phyloP scores from a whole-genome alignment of 2,888 invertebrate genomes.

The Harpalus rufipes region DNA sequence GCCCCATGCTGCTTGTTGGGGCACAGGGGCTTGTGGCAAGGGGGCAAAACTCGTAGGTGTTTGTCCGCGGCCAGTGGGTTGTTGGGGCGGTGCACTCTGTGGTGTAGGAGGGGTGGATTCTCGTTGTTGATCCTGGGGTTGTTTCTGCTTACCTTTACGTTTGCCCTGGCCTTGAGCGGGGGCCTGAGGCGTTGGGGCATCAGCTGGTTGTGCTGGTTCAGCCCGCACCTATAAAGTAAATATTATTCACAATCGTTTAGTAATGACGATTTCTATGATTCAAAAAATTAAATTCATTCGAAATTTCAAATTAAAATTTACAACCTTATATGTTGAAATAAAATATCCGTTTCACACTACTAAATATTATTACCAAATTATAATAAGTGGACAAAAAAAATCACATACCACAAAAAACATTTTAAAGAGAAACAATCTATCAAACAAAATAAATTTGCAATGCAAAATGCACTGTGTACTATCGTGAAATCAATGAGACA shows the following conservation, averaged over 20 bases:
- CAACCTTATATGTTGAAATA: background rate
- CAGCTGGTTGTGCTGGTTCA: conserved; percentile 38
- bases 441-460: too few species aligned
- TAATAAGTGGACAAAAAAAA: too few species aligned
- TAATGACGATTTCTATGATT: too few species aligned
- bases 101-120: background rate
- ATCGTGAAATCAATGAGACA: too few species aligned
- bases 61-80: too few species aligned
- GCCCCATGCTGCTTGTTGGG: background rate
- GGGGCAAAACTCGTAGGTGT: background rate
- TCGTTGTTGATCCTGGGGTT: conserved; percentile 17
- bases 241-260: background rate
- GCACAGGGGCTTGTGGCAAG: background rate
- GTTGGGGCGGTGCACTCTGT: background rate
- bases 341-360: too few species aligned
- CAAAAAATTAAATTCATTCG: too few species aligned
- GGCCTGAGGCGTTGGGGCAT: background rate
- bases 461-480: too few species aligned
- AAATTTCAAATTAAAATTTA: background rate
- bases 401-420: too few species aligned
- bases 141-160: conserved; percentile 53
- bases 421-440: too few species aligned
- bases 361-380: too few species aligned
- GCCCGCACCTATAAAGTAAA: background rate
- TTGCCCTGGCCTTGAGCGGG: conserved; percentile 12